These are phyloP conservation scores for Lepidocyrtoides sp. DNA, from an alignment of 2,888 invertebrate genomes.

Conservation along the genomic window DNA sequence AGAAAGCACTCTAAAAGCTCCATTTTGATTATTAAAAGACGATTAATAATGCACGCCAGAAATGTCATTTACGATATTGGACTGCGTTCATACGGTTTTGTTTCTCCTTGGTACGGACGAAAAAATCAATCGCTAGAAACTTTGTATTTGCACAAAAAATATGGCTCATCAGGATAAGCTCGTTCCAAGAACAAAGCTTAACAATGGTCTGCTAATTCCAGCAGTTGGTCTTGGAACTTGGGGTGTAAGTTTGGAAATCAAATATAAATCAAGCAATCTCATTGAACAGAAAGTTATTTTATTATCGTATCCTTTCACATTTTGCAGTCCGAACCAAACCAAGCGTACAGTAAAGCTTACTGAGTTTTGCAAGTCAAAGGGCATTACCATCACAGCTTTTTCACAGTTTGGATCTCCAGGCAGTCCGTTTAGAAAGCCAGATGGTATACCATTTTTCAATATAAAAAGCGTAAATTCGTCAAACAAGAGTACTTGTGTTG, in stretches of 20 bases:
- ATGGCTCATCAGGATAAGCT: neutral
- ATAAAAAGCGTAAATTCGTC: too few species aligned
- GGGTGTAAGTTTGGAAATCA: constrained; percentile 88
- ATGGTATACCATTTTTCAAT: neutral
- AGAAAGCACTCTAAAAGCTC: too few species aligned
- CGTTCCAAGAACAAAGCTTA: constrained; percentile 88
- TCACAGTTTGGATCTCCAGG: neutral
- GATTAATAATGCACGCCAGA: too few species aligned
- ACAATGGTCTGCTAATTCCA: constrained; percentile 90
- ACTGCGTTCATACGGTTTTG: neutral
- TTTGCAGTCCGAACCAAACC: constrained; percentile 90
- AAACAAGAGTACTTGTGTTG: too few species aligned
- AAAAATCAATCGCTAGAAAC: neutral
- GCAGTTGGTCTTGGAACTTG: constrained; percentile 93
- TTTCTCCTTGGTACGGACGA: neutral
- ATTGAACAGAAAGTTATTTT: neutral
- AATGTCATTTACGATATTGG: too few species aligned
- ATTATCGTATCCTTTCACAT: neutral
- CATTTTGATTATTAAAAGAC: neutral
- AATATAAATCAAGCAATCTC: neutral
- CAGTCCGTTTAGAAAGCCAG: neutral
- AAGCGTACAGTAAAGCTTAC: constrained; percentile 87
- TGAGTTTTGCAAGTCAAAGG: neutral
- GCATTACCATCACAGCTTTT: neutral
- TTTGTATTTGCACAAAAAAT: neutral